Evolutionary conservation across 2,888 invertebrate genomes (phyloP).

Genomic region (Stegana nigrithorax): DNA sequence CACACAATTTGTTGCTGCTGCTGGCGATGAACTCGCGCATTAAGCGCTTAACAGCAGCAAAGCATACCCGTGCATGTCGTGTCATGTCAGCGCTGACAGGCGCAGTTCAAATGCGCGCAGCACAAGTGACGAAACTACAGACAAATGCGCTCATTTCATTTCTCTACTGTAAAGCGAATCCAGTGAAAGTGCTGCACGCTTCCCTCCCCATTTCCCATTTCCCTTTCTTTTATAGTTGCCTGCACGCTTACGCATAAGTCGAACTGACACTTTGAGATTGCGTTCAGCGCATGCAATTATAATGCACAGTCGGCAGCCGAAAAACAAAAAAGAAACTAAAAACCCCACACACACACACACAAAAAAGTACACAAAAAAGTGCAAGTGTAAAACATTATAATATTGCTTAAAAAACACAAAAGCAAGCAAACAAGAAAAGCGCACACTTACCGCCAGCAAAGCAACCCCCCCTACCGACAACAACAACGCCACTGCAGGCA

Average conservation of each 20-base stretch:
- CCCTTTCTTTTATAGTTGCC: background rate
- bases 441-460: too few relatives aligned
- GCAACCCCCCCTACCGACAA: too few relatives aligned
- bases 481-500: too few relatives aligned
- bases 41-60: background rate
- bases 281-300: conserved; percentile 14
- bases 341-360: too few relatives aligned
- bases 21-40: too few relatives aligned
- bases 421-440: background rate
- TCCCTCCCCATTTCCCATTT: background rate
- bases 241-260: too few relatives aligned
- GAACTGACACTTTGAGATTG: conserved; percentile 15
- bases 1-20: background rate
- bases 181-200: conserved; percentile 7
- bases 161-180: background rate
- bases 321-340: too few relatives aligned
- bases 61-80: background rate
- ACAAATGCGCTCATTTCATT: too few relatives aligned
- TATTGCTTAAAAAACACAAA: background rate
- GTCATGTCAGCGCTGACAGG: conserved; percentile 6
- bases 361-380: background rate
- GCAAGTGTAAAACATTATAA: conserved; percentile 11
- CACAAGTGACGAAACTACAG: background rate
- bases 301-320: conserved; percentile 2
- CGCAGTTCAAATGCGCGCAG: background rate